Percentiles rank a stretch among this genome's conserved stretches.
Evolutionary conservation across 2,113 vertebrate species (phyloP).

Genomic region (Halichoeres trimaculatus): DNA sequence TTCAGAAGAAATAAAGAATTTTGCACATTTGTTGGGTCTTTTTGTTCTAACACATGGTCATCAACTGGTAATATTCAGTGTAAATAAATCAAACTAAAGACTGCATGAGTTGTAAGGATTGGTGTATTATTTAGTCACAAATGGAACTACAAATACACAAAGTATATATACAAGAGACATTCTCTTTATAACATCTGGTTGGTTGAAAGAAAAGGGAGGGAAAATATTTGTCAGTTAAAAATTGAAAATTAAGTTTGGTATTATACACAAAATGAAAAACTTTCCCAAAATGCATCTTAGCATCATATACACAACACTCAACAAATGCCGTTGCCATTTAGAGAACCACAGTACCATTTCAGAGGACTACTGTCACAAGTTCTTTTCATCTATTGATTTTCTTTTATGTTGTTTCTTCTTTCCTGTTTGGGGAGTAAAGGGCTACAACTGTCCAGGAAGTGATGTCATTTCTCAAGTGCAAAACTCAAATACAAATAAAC

Average conservation of each 20-base stretch:
- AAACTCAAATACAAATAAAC: slow-evolving; percentile 59
- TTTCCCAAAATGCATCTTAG: slow-evolving; percentile 26
- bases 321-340: slow-evolving; percentile 14
- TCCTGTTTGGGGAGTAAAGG: slow-evolving; percentile 2
- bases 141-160: slow-evolving; percentile 20
- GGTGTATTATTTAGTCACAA: slow-evolving; percentile 58
- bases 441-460: slow-evolving; percentile 33
- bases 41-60: slow-evolving; percentile 5
- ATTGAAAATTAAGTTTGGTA: slow-evolving; percentile 17
- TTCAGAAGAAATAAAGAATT: slow-evolving; percentile 75
- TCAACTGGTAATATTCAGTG: background rate
- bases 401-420: slow-evolving; percentile 31
- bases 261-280: slow-evolving; percentile 31
- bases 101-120: slow-evolving; percentile 34
- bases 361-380: slow-evolving; percentile 9
- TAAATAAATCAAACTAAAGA: slow-evolving; percentile 47
- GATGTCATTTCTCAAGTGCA: slow-evolving; percentile 57
- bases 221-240: slow-evolving; percentile 4
- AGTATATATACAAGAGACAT: slow-evolving; percentile 54
- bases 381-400: background rate
- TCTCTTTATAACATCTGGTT: slow-evolving; percentile 41
- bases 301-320: slow-evolving; percentile 38
- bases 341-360: slow-evolving; percentile 8
- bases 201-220: slow-evolving; percentile 9
- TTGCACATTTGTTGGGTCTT: slow-evolving; percentile 66